These are phyloP conservation scores for Oxytorus armatus DNA, from an alignment of 2,888 invertebrate species.

Conservation along the genomic window DNA sequence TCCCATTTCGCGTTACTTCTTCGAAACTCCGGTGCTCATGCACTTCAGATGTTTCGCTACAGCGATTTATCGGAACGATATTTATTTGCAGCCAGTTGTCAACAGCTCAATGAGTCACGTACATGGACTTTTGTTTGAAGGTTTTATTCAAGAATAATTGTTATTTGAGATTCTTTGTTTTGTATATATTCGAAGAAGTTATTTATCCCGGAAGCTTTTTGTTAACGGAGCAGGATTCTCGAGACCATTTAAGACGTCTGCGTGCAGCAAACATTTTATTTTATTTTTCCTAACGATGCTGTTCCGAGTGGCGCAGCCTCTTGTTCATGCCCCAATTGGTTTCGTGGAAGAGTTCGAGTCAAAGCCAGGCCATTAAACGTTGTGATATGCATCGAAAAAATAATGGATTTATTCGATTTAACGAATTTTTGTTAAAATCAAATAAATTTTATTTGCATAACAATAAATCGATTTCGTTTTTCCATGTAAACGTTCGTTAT, in stretches of 20 bases:
- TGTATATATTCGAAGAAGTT: background rate
- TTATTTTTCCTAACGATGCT: too few species aligned
- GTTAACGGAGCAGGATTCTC: background rate
- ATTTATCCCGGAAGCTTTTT: background rate
- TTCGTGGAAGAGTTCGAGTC: background rate
- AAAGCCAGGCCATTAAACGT: background rate
- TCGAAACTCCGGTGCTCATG: conserved; percentile 9
- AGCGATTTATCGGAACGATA: conserved; percentile 33
- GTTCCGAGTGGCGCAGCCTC: background rate
- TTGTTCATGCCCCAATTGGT: background rate
- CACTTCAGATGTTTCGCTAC: background rate
- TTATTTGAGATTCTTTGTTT: background rate
- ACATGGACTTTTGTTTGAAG: conserved; percentile 20
- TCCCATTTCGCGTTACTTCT: conserved; percentile 6
- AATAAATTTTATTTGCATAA: too few species aligned
- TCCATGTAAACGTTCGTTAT: background rate
- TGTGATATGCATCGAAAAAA: background rate
- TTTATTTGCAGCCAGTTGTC: conserved; percentile 20
- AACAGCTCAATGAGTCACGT: conserved; percentile 39
- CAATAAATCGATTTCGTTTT: background rate
- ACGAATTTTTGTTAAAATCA: too few species aligned
- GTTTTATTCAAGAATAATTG: conserved; percentile 17
- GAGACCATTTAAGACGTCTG: background rate
- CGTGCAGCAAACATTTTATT: background rate
- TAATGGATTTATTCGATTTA: background rate